These are phyloP conservation scores for Brachynemurus nebulosus DNA, from an alignment of 2,888 invertebrate species.

Conservation along the genomic window DNA sequence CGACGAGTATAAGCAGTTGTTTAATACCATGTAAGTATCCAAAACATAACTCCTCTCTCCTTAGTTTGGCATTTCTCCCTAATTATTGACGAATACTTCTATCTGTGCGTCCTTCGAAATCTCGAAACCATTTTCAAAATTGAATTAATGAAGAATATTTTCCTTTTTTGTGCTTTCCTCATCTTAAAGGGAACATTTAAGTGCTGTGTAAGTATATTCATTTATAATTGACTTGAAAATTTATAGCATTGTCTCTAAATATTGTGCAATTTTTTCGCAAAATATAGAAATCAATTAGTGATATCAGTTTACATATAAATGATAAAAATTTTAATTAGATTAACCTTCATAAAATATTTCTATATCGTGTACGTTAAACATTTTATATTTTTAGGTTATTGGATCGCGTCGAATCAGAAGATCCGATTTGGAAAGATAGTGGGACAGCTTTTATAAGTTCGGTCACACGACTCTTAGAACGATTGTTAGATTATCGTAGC, in stretches of 20 bases:
- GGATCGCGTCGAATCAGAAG: slow-evolving; percentile 70
- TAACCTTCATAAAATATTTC: neutral
- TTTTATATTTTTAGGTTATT: slow-evolving; percentile 43
- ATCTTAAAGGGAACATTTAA: slow-evolving; percentile 68
- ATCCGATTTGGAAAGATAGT: slow-evolving; percentile 82
- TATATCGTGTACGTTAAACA: neutral
- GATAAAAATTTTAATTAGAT: slow-evolving; percentile 2
- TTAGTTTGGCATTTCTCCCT: neutral
- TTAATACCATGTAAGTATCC: slow-evolving; percentile 82
- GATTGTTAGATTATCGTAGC: slow-evolving; percentile 84
- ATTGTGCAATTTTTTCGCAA: no score
- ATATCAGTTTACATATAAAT: neutral
- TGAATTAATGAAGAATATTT: neutral
- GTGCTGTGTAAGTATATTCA: slow-evolving; percentile 70
- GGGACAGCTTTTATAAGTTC: slow-evolving; percentile 88
- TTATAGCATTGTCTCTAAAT: neutral
- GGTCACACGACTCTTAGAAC: slow-evolving; percentile 74
- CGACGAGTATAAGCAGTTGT: slow-evolving; percentile 82
- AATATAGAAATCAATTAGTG: neutral
- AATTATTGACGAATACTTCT: neutral
- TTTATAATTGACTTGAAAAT: neutral
- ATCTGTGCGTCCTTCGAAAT: no score
- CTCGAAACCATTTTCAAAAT: neutral
- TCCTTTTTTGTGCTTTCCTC: slow-evolving; percentile 17
- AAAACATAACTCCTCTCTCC: neutral